Percentiles rank a stretch among this genome's conserved stretches.
phyloP scores from a whole-genome alignment of 2,888 invertebrate genomes.

The Athripsodes cinereus region DNA sequence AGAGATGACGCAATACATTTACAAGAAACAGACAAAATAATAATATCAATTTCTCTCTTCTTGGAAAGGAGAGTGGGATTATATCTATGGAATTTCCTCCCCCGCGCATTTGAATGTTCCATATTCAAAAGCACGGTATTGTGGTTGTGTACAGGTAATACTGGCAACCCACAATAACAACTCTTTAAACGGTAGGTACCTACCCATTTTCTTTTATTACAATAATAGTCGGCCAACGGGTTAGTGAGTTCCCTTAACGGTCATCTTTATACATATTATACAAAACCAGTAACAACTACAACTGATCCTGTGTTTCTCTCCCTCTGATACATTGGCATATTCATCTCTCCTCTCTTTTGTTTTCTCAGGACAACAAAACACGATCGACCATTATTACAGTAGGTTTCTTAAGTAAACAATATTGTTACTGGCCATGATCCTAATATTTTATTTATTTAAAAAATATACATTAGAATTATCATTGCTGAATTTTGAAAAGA shows the following conservation, averaged over 20 bases:
- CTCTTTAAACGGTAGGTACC: too few relatives aligned
- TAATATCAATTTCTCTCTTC: not conserved
- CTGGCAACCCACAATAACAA: not conserved
- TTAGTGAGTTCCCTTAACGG: not conserved
- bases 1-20: not conserved
- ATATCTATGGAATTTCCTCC: slow-evolving; percentile 2
- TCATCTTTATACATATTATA: not conserved
- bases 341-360: too few relatives aligned
- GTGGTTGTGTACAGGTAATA: not conserved
- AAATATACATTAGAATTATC: too few relatives aligned
- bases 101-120: not conserved
- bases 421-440: too few relatives aligned
- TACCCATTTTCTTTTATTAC: not conserved
- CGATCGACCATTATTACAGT: too few relatives aligned
- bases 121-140: not conserved
- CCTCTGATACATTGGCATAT: not conserved
- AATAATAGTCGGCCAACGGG: not conserved
- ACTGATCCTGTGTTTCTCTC: not conserved
- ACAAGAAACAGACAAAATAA: not conserved
- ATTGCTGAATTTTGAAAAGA: too few relatives aligned
- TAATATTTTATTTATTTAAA: too few relatives aligned
- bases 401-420: too few relatives aligned
- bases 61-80: not conserved
- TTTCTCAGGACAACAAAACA: too few relatives aligned
- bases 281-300: not conserved